Base-by-base conservation (phyloP, 2,888 invertebrate genomes). In the Athetis lepigone region DNA sequence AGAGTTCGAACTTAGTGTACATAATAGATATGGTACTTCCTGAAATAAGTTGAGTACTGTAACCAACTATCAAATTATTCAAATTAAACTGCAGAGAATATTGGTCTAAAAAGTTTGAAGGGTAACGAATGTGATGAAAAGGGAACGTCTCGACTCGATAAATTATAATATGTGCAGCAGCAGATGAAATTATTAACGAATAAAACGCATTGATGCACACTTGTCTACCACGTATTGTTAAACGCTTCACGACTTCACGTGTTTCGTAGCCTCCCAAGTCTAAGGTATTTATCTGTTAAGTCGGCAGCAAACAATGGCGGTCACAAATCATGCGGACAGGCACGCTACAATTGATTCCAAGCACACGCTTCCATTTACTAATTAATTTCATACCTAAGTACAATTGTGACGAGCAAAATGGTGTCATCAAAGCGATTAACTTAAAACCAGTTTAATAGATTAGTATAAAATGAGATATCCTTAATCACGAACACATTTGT, bases 301-400 rank as follows among this genome's bases (percentile, higher is more conserved):
- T 55, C 50, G 27, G 19, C 55, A 52, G 27, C 70, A 75, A 78
- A 83, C 83, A 87, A 87, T 86, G 75, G 80, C 73, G 51, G 42
- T 52, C 54, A 75, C 72, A 79, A 81, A 79, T 78, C 75, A 78
- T 77, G 66, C 58, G 68, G 57, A 40, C 42, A 64, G 70, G 66
- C 80, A 82, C 75, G 76, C 77, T 75, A 80, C 77, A 77, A 79
- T 80, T 71, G 68, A 77, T 81, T 79, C 65, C 55, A 66, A 70
- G 77, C 72, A 60, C 79, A 71, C 65, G 76, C 73, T 85, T 85
- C 85, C 79, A 82, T 83, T 77, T 69, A 69, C 75, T 76, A 78
- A 84, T 85, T 80, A 82, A 64, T 43, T n/a, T 70, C 51, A 49
- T 65, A 37, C 18, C 8, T 29, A 46, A 59, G 27, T 61, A 62